These are phyloP conservation scores for Cotesia glomerata DNA, from an alignment of 1,140 invertebrate species.

Conservation along the genomic window DNA sequence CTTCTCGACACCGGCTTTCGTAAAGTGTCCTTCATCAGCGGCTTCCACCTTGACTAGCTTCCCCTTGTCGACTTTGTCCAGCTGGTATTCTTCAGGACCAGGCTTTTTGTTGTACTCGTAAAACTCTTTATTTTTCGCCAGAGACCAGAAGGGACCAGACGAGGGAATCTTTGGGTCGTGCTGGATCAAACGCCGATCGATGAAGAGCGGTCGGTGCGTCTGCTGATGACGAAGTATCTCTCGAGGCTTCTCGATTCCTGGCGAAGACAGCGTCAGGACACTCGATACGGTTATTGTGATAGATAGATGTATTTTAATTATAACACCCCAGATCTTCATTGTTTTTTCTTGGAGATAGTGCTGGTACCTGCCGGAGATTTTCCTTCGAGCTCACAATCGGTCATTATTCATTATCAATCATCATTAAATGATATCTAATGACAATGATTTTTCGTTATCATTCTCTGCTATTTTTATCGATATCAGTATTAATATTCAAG, in stretches of 20 bases:
- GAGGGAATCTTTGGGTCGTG: neutral
- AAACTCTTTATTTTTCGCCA: neutral
- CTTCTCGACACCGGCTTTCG: slow-evolving; percentile 38
- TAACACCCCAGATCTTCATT: neutral
- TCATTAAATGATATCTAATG: neutral
- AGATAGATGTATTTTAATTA: neutral
- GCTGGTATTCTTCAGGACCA: neutral
- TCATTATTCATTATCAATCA: neutral
- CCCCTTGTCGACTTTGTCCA: neutral
- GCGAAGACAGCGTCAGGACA: slow-evolving; percentile 21
- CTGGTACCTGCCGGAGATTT: too few species aligned
- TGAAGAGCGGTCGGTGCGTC: slow-evolving; percentile 50
- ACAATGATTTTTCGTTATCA: too few species aligned
- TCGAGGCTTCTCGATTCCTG: slow-evolving; percentile 44
- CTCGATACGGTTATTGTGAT: slow-evolving; percentile 15
- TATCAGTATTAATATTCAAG: slow-evolving; percentile 2
- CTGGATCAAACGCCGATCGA: slow-evolving; percentile 42
- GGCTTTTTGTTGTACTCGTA: too few species aligned
- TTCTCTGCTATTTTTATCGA: too few species aligned
- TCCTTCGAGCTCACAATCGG: too few species aligned
- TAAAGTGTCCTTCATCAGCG: neutral
- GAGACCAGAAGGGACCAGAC: neutral
- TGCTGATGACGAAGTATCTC: slow-evolving; percentile 52
- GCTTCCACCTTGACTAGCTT: neutral
- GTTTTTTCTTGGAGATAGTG: neutral